These are phyloP conservation scores for Pollimyrus isidori DNA, from an alignment of 2,113 vertebrate species.

Conservation along the genomic window DNA sequence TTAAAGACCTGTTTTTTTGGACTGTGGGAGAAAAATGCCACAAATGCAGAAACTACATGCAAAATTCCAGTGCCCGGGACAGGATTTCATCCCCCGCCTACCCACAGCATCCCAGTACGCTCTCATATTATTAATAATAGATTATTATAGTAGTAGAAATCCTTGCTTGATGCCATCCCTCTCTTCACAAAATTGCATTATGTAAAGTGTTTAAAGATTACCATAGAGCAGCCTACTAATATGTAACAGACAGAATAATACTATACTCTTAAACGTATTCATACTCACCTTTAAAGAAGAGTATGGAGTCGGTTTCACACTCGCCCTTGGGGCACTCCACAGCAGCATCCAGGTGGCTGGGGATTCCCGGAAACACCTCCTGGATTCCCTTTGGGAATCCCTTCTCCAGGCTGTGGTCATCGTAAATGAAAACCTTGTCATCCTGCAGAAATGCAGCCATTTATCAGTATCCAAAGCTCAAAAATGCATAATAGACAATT, in stretches of 20 bases:
- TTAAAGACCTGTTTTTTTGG: not conserved
- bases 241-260: not conserved
- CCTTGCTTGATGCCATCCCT: not conserved
- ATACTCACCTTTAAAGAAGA: conserved; percentile 77
- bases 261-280: not conserved
- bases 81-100: not conserved
- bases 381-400: conserved; percentile 54
- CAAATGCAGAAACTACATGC: not conserved
- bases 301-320: conserved; percentile 52
- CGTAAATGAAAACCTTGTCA: conserved; percentile 64
- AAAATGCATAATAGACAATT: not conserved
- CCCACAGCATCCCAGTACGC: not conserved
- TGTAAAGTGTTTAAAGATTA: not conserved
- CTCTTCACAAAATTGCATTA: not conserved
- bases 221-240: not conserved
- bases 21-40: not conserved
- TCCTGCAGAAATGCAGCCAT: conserved; percentile 47
- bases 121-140: not conserved
- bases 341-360: conserved; percentile 65
- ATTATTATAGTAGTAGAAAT: not conserved
- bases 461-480: not conserved
- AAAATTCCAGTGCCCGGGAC: not conserved
- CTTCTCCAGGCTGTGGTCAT: conserved; percentile 46
- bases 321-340: conserved; percentile 74
- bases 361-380: conserved; percentile 67